A percentile compares a stretch with the other conserved stretches of the same genome.
Evolutionary conservation across 2,797 vertebrate species (phyloP).

Genomic region (Aplochiton taeniatus): DNA sequence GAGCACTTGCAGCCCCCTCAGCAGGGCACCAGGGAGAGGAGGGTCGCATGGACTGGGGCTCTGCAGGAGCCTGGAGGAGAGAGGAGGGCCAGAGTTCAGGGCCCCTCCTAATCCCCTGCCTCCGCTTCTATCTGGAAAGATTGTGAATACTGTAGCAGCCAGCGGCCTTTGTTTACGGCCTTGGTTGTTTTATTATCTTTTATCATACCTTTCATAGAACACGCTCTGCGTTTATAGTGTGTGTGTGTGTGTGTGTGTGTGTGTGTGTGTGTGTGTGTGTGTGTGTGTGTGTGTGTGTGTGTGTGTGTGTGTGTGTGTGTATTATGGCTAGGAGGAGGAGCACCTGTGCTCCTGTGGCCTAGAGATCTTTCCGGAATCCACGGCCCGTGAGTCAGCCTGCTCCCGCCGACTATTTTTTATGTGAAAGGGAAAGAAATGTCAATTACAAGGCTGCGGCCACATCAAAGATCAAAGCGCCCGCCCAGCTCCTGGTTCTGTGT

Average conservation of each 20-base stretch:
- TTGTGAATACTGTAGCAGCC: too few relatives aligned
- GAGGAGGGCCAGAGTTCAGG: neutral
- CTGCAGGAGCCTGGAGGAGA: constrained; percentile 16
- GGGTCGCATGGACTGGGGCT: constrained; percentile 22
- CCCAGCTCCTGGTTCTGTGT: constrained; percentile 43
- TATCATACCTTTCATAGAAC: too few relatives aligned
- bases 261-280: too few relatives aligned
- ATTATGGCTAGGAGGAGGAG: neutral
- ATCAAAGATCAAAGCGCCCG: constrained; percentile 56
- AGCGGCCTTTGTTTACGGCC: too few relatives aligned
- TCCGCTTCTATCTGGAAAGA: neutral
- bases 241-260: too few relatives aligned
- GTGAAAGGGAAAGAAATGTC: constrained; percentile 59
- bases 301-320: too few relatives aligned
- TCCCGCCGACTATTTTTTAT: constrained; percentile 11
- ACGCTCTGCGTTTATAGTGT: too few relatives aligned
- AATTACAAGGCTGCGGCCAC: constrained; percentile 64
- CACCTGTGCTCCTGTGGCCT: neutral
- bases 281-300: too few relatives aligned
- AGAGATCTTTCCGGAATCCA: neutral
- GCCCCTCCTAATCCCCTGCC: neutral
- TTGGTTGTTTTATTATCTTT: too few relatives aligned
- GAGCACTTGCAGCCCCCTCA: constrained; percentile 15
- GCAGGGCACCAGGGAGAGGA: constrained; percentile 12
- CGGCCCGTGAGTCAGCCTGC: constrained; percentile 4